These are phyloP conservation scores for Metaphire vulgaris DNA, from an alignment of 1,140 invertebrate genomes.

Conservation along the genomic window DNA sequence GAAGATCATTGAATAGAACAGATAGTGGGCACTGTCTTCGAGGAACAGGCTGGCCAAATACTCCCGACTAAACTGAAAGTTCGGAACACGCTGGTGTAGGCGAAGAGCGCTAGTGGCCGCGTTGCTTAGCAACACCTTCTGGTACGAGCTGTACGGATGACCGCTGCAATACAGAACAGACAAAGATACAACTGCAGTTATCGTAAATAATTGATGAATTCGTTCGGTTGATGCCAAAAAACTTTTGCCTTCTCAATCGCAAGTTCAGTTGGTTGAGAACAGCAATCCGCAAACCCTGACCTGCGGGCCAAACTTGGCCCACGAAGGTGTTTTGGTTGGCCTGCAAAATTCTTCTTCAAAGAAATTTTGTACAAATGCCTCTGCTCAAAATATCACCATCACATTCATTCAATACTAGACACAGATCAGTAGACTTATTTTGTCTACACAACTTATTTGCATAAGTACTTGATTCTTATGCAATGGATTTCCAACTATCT, in stretches of 20 bases:
- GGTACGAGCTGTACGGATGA: slow-evolving; percentile 75
- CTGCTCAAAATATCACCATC: not conserved
- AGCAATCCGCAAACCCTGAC: too few relatives aligned
- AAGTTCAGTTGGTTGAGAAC: not conserved
- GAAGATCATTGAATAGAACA: slow-evolving; percentile 89
- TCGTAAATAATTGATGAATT: not conserved
- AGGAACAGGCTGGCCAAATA: slow-evolving; percentile 70
- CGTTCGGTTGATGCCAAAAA: not conserved
- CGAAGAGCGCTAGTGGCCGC: slow-evolving; percentile 86
- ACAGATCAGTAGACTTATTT: too few relatives aligned
- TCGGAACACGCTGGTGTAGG: slow-evolving; percentile 82
- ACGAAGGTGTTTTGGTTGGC: too few relatives aligned
- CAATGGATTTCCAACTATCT: too few relatives aligned
- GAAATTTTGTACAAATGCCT: not conserved
- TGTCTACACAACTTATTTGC: too few relatives aligned
- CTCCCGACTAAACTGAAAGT: slow-evolving; percentile 68
- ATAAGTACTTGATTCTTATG: too few relatives aligned
- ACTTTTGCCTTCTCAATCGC: not conserved
- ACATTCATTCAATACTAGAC: not conserved
- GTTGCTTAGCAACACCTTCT: slow-evolving; percentile 81
- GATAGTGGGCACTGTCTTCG: slow-evolving; percentile 94
- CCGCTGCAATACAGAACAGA: slow-evolving; percentile 55
- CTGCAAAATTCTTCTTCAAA: too few relatives aligned
- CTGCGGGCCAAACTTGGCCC: too few relatives aligned
- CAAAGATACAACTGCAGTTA: too few relatives aligned